phyloP scores from a whole-genome alignment of 2,888 invertebrate species.

The Beris chalybata region DNA sequence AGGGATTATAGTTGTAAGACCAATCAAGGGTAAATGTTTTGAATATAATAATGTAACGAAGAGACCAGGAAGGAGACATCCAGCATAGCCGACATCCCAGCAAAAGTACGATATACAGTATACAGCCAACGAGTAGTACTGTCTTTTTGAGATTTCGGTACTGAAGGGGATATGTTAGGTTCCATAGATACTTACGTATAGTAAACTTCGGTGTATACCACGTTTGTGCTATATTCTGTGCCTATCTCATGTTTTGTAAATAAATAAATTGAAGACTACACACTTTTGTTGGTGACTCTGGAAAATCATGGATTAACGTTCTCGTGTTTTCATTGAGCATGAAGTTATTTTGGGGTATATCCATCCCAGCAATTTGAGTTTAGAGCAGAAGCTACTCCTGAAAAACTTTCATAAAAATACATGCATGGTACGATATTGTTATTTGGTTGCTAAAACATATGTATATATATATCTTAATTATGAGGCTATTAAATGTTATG shows the following conservation, averaged over 20 bases:
- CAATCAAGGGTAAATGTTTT: constrained; percentile 48
- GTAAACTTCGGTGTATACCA: constrained; percentile 13
- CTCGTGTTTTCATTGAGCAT: constrained; percentile 32
- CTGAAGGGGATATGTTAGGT: constrained; percentile 29
- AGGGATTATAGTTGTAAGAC: constrained; percentile 44
- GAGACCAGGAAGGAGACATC: constrained; percentile 29
- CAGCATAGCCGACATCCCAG: constrained; percentile 23
- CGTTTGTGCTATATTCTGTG: constrained; percentile 29
- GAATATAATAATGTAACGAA: constrained; percentile 44
- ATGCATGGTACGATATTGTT: too few species aligned
- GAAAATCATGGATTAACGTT: constrained; percentile 33
- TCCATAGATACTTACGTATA: neutral
- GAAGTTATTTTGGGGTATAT: constrained; percentile 28
- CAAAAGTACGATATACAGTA: constrained; percentile 1
- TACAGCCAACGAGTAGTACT: constrained; percentile 7
- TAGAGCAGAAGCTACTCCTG: too few species aligned
- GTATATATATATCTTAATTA: too few species aligned
- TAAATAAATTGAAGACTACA: constrained; percentile 32
- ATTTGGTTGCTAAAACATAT: too few species aligned
- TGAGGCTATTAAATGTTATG: too few species aligned
- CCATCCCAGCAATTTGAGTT: constrained; percentile 1
- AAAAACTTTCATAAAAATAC: too few species aligned
- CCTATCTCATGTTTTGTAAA: constrained; percentile 33
- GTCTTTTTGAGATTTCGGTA: constrained; percentile 14
- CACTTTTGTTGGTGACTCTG: constrained; percentile 21